phyloP scores from a whole-genome alignment of 2,888 invertebrate genomes.

The Drosophila sordidapex region DNA sequence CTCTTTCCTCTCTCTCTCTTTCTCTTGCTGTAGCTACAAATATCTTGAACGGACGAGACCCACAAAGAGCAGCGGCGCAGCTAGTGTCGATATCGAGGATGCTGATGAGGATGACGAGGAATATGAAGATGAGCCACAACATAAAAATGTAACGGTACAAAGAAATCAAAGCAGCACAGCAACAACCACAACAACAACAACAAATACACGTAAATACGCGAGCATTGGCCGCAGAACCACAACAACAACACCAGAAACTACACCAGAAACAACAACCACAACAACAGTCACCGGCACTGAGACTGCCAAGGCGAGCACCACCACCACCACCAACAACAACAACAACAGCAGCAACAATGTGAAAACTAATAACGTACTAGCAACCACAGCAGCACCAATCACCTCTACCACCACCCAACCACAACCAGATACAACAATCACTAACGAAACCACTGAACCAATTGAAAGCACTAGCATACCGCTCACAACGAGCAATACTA shows the following conservation, averaged over 20 bases:
- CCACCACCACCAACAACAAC: constrained; percentile 50
- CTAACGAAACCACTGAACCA: constrained; percentile 82
- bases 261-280: constrained; percentile 40
- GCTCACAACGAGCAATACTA: constrained; percentile 55
- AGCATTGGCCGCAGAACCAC: constrained; percentile 83
- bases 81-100: constrained; percentile 33
- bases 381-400: constrained; percentile 61
- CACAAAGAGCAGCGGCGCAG: constrained; percentile 59
- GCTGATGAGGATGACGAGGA: constrained; percentile 66
- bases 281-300: constrained; percentile 60
- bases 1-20: neutral
- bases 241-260: constrained; percentile 66
- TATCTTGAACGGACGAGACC: constrained; percentile 82
- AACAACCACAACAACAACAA: constrained; percentile 55
- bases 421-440: constrained; percentile 57
- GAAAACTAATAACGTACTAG: constrained; percentile 59
- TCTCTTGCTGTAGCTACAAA: constrained; percentile 75
- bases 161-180: constrained; percentile 78
- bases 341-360: constrained; percentile 65
- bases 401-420: constrained; percentile 40
- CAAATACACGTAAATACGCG: constrained; percentile 82
- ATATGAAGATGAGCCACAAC: constrained; percentile 67
- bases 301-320: constrained; percentile 62
- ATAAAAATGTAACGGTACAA: constrained; percentile 83
- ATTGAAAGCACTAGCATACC: constrained; percentile 71